phyloP scores from a whole-genome alignment of 2,888 invertebrate species.

The Arrhopalites spinosus region DNA sequence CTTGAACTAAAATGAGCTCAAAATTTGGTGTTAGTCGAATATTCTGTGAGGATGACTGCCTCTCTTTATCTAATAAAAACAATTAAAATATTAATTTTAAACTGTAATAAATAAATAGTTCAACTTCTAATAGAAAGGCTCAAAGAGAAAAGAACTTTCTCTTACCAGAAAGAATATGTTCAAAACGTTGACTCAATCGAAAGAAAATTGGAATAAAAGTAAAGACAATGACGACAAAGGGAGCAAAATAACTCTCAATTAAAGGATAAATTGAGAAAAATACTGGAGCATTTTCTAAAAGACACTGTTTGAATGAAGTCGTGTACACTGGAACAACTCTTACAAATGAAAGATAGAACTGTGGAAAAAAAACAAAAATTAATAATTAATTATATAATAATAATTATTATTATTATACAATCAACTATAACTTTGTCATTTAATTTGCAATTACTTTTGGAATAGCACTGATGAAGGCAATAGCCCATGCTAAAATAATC shows the following conservation, averaged over 20 bases:
- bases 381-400: no score
- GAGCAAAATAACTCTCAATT: conserved; percentile 32
- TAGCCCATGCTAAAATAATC: background rate
- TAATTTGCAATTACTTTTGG: conserved; percentile 15
- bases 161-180: conserved; percentile 1
- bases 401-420: no score
- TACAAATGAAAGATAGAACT: conserved; percentile 23
- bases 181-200: conserved; percentile 1
- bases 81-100: background rate
- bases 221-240: conserved; percentile 10
- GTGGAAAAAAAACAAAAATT: background rate
- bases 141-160: background rate
- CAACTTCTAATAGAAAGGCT: no score
- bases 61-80: no score
- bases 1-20: background rate
- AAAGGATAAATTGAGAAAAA: conserved; percentile 27
- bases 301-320: conserved; percentile 24
- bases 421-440: background rate
- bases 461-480: conserved; percentile 22
- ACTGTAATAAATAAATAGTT: no score
- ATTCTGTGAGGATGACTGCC: no score
- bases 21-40: no score
- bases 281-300: conserved; percentile 2
- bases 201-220: conserved; percentile 23
- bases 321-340: background rate